Evolutionary conservation across 2,888 invertebrate species (phyloP).

Genomic region (Cryptus armator): DNA sequence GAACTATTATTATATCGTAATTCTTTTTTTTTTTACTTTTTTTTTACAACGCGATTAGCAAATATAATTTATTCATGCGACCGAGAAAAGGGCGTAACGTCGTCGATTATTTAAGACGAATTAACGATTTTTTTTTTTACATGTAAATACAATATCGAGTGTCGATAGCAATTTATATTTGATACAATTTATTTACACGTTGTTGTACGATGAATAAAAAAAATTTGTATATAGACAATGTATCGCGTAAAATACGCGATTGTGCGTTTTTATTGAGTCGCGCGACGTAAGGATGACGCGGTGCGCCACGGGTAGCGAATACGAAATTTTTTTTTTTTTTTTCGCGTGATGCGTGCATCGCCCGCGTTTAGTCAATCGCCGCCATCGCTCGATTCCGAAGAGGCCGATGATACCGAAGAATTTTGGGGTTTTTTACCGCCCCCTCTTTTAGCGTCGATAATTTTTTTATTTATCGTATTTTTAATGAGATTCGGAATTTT

Average conservation of each 20-base stretch:
- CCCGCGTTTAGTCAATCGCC: slow-evolving; percentile 19
- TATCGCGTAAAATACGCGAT: slow-evolving; percentile 5
- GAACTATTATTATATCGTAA: neutral
- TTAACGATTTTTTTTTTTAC: slow-evolving; percentile 68
- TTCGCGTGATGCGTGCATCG: neutral
- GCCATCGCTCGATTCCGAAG: slow-evolving; percentile 41
- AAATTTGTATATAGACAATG: slow-evolving; percentile 72
- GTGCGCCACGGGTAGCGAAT: neutral
- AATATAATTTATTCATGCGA: slow-evolving; percentile 27
- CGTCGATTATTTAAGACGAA: slow-evolving; percentile 25
- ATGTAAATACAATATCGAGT: slow-evolving; percentile 73
- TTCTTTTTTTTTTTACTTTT: neutral
- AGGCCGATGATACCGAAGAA: slow-evolving; percentile 54
- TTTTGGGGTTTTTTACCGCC: slow-evolving; percentile 28
- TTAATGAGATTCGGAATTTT: slow-evolving; percentile 13
- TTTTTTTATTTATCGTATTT: slow-evolving; percentile 34
- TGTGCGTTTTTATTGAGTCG: neutral
- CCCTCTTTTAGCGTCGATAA: slow-evolving; percentile 33
- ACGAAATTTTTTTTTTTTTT: neutral
- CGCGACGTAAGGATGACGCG: neutral
- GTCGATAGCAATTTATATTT: slow-evolving; percentile 75
- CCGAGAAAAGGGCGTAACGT: slow-evolving; percentile 2
- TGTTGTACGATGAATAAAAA: slow-evolving; percentile 73
- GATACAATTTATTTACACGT: slow-evolving; percentile 73
- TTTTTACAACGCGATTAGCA: slow-evolving; percentile 4